These are phyloP conservation scores for Theocolax elegans DNA, from an alignment of 1,140 invertebrate species.

Conservation along the genomic window DNA sequence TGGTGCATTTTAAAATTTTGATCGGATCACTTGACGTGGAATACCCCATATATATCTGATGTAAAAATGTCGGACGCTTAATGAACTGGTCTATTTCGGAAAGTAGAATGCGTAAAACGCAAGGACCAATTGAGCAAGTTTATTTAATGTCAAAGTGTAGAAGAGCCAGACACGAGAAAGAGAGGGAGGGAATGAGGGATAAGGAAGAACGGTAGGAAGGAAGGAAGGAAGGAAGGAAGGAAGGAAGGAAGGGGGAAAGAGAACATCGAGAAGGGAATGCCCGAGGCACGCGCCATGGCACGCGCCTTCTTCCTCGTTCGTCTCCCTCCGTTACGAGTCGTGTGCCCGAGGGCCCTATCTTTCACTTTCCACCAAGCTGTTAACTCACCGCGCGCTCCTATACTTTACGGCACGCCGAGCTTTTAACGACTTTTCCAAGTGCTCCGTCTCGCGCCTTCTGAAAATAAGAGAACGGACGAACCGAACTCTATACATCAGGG, in stretches of 20 bases:
- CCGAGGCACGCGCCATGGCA: constrained; percentile 14
- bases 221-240: neutral
- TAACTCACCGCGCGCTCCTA: neutral
- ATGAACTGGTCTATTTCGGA: no score
- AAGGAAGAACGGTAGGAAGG: neutral
- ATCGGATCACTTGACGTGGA: no score
- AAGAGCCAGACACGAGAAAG: no score
- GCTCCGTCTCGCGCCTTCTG: neutral
- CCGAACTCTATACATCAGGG: no score
- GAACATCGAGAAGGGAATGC: neutral
- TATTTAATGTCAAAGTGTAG: no score
- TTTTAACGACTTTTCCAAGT: constrained; percentile 23
- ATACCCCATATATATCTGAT: no score
- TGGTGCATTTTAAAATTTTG: no score
- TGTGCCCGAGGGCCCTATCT: no score
- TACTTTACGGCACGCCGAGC: neutral
- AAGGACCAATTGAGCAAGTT: no score
- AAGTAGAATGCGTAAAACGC: no score
- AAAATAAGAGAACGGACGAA: neutral
- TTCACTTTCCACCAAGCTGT: neutral
- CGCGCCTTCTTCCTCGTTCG: neutral
- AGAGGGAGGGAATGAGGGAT: no score
- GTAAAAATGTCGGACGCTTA: no score
- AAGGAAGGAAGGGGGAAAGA: neutral
- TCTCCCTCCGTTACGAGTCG: neutral